Conservation (phyloP, 2,888 invertebrate species). For the Tortricodes alternella region DNA sequence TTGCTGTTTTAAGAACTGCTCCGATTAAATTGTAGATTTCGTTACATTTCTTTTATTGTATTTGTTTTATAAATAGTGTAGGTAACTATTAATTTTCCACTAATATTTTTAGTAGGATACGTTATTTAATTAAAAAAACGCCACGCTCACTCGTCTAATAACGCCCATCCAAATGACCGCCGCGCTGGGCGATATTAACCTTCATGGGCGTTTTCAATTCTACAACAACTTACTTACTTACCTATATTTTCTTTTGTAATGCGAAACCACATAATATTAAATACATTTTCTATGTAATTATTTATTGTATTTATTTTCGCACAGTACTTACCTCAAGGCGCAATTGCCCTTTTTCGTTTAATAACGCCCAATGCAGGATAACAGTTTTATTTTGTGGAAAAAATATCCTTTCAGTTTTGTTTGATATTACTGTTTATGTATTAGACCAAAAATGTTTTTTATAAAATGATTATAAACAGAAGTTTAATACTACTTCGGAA, state of each 20-base stretch:
- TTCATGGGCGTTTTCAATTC: not conserved
- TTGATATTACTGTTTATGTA: not conserved
- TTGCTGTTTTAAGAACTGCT: not conserved
- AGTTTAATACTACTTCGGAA: not conserved
- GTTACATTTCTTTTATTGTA: not conserved
- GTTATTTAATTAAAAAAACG: not conserved
- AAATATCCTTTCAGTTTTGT: not conserved
- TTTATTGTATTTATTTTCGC: too few relatives aligned
- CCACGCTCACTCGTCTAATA: not conserved
- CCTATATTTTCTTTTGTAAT: not conserved
- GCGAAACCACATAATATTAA: not conserved
- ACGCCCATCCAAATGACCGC: not conserved
- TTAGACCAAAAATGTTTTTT: not conserved
- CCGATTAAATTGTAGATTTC: not conserved
- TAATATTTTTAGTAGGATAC: not conserved
- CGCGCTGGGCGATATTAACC: not conserved
- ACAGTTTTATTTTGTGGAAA: not conserved
- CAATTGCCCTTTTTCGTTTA: not conserved
- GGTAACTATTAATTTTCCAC: not conserved
- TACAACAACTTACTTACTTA: not conserved
- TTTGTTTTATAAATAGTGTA: too few relatives aligned
- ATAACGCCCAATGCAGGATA: not conserved
- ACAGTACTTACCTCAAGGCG: not conserved
- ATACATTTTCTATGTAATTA: not conserved
- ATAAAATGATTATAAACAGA: not conserved